Evolutionary conservation across 2,888 invertebrate species (phyloP), one percentile per base, ranked within the genome.

Genomic region (Ditylenchus weischeri): DNA sequence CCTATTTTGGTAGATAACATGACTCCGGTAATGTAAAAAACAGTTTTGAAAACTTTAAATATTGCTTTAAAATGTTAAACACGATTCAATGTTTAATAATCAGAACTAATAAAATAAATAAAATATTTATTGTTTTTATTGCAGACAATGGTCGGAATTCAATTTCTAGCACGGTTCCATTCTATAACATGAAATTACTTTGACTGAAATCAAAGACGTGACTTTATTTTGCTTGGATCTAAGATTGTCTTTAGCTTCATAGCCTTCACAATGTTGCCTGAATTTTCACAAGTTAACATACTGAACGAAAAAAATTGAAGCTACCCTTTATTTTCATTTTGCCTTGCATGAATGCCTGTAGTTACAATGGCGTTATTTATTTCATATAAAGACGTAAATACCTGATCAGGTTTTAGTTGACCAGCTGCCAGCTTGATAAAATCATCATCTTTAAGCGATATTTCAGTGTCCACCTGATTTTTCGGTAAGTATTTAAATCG

Each of bases 261-360:
- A 1, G 95, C 95, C 57, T 94, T 86, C 0, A 92, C 93, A 90
- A 95, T 92, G 84, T 95, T 95, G 47, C 95, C 54, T 54, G 10
- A 1, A 54, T 15, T 23, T 23, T 29, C 5, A 4, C 11, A 23
- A 7, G 21, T 54, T 21, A 54, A 15, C 10, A 21, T 11, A 54
- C 10, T 10, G 2, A 54, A 54, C 10, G 10, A 21, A 54, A 54
- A 54, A 2, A 7, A 7, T 10, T 15, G 21, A 7, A 23, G 23
- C 7, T 19, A 54, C 54, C 95, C 84, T 93, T 91, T 69, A 96
- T 90, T 86, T 94, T 95, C 74, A 87, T 81, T 85, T 95, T 95
- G 19, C 95, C 95, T 85, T 94, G 85, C 83, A 86, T 86, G 78
- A 86, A 86, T 15, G 86, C 86, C 85, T 71, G 66, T 38, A 69